Evolutionary conservation across 2,888 invertebrate genomes (phyloP), one percentile per base, ranked within the genome.

Genomic region (Nephrotoma guestfalica): DNA sequence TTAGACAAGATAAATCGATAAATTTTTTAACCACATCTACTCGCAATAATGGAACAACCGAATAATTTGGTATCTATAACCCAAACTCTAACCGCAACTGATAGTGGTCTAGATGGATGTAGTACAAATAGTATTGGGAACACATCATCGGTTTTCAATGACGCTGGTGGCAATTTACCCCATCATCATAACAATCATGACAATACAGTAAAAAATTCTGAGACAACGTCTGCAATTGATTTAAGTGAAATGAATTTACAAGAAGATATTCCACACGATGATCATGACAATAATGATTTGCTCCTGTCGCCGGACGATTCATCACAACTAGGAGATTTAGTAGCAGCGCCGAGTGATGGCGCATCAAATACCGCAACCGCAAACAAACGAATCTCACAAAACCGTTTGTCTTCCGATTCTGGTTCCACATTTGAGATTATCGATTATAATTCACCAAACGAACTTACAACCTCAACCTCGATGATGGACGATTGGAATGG

Each of bases 351-450:
- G 40, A 57, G 15, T 57, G 51, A 6, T 86, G 47, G 86, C 18
- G 86, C 47, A 40, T 30, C 47, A 11, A 51, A 47, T 51, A 86
- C n/a, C 9, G 40, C 13, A 86, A 40, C 40, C 18, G 85, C 9
- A 7, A 43, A 43, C 43, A 43, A 85, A 43, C 71, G 30, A 71
- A 71, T 71, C 30, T 71, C 71, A 71, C 40, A 87, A 30, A 88
- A 87, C 71, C 87, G 87, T 7, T 86, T 88, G 30, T 88, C 88
- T 30, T 86, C 87, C 13, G 88, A 88, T 86, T 88, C 88, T 1
- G 87, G 87, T 15, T 88, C 88, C 9, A 87, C 88, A 40, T 88
- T 88, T 87, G 88, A 88, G 85, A 87, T 88, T 47, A 87, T 88
- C 40, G 88, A 88, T 85, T 86, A 86, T 85, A 86, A 87, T n/a